Base-by-base conservation (phyloP, 2,113 vertebrate genomes). In the Lophotis ruficrista region DNA sequence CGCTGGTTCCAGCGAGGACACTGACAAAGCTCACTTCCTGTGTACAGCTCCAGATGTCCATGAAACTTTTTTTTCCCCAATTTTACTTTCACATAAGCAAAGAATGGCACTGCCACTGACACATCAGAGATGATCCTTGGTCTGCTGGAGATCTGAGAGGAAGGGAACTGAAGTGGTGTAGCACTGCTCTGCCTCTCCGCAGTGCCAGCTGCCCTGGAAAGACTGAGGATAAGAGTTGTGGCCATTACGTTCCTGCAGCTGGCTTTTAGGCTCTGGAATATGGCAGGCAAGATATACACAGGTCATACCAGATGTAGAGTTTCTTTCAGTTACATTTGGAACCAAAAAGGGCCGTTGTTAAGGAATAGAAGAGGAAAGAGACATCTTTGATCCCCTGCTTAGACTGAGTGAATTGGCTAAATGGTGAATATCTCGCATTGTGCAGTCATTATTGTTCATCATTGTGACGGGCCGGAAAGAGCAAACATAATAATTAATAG, bases 401-500 rank as follows among this genome's bases (percentile, higher is more conserved):
- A 92, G 92, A 92, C 88, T 54, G 60, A 77, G 78, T 20, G 79
- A 88, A 85, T 90, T 90, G 86, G 53, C 76, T 88, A 81, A 89
- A 77, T 83, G 76, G 56, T 62, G 88, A 83, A 10, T 93, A 68
- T 90, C 90, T 92, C 21, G 1, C 57, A 18, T 25, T 85, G 53
- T 85, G 58, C 41, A 19, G n/a, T 85, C 68, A 71, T 94, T 87
- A 75, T 83, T 68, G 89, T 79, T 95, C 90, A 81, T 96, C 90
- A 83, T 38, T 93, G 58, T 92, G 90, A 86, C 86, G 71, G 68
- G 68, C 60, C 7, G 6, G 90, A 96, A 93, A 91, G 85, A 93
- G 72, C 93, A 92, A 95, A 83, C 83, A 94, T 89, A 79, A 85
- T 91, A 93, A 95, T 96, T 95, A 94, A 92, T 88, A 68, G 3